A percentile compares a stretch with the other conserved stretches of the same genome.
phyloP scores from a whole-genome alignment of 2,113 vertebrate genomes.

The Centropus bengalensis region DNA sequence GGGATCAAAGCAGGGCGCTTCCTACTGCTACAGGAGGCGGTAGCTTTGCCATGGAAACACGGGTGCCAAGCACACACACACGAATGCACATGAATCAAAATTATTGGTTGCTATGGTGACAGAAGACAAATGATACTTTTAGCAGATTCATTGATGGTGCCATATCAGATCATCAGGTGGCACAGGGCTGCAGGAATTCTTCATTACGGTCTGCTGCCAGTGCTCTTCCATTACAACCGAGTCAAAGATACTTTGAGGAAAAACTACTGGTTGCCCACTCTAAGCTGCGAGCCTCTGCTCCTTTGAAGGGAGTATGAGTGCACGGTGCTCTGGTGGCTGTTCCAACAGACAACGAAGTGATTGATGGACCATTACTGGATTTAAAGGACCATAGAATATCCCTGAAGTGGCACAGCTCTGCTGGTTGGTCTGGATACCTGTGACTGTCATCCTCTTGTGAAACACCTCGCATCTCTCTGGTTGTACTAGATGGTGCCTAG shows the following conservation, averaged over 20 bases:
- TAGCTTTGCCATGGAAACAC: constrained; percentile 8
- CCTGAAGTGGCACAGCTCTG: background rate
- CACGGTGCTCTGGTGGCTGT: accelerated
- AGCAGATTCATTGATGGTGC: background rate
- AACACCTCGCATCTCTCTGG: background rate
- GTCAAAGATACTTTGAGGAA: background rate
- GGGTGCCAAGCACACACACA: background rate
- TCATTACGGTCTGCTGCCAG: background rate
- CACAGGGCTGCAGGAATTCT: background rate
- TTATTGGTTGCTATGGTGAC: constrained; percentile 39
- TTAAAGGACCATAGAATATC: accelerated
- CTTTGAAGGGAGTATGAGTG: background rate
- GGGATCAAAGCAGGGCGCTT: background rate
- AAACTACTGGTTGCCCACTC: background rate
- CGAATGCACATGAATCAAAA: background rate
- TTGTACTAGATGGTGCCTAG: background rate
- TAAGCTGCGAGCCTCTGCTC: no score
- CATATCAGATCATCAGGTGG: background rate
- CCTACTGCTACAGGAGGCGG: background rate
- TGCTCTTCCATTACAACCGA: background rate
- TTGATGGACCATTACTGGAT: background rate
- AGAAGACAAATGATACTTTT: constrained; percentile 15
- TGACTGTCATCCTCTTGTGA: background rate
- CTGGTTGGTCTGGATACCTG: accelerated
- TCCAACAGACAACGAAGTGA: accelerated